Percentiles rank a stretch among this genome's conserved stretches.
Evolutionary conservation across 2,113 vertebrate genomes (phyloP).

Genomic region (Lipophrys pholis): DNA sequence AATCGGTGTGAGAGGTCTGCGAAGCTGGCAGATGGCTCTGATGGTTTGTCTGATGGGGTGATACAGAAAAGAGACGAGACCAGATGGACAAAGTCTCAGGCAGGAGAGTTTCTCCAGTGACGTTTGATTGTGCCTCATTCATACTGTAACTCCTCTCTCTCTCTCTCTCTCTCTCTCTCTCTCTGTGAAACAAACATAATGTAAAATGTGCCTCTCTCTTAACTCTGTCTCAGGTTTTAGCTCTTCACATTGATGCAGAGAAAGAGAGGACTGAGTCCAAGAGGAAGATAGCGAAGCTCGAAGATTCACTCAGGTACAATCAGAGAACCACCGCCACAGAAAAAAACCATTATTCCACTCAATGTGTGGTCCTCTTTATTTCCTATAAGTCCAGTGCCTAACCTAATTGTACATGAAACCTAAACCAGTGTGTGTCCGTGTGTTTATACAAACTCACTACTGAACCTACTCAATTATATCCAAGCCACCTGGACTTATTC

Average conservation of each 20-base stretch:
- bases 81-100: slow-evolving; percentile 61
- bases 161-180: slow-evolving; percentile 12
- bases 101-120: slow-evolving; percentile 58
- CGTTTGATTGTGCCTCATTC: slow-evolving; percentile 64
- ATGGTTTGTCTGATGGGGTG: slow-evolving; percentile 65
- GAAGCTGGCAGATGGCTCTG: slow-evolving; percentile 34
- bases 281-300: slow-evolving; percentile 76
- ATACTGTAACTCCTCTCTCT: slow-evolving; percentile 35
- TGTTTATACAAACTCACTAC: not conserved
- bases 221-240: slow-evolving; percentile 66
- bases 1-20: slow-evolving; percentile 52
- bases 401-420: not conserved
- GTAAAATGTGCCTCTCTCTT: not conserved
- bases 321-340: not conserved
- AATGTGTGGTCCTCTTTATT: slow-evolving; percentile 7
- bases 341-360: no score
- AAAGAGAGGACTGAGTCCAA: slow-evolving; percentile 74
- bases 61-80: slow-evolving; percentile 57
- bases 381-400: not conserved
- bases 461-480: not conserved
- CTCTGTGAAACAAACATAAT: not conserved
- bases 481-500: not conserved
- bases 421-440: not conserved
- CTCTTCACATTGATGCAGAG: slow-evolving; percentile 76
- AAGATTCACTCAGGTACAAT: slow-evolving; percentile 80